Conservation (phyloP, 2,888 invertebrate species). For the Orthosia incerta region DNA sequence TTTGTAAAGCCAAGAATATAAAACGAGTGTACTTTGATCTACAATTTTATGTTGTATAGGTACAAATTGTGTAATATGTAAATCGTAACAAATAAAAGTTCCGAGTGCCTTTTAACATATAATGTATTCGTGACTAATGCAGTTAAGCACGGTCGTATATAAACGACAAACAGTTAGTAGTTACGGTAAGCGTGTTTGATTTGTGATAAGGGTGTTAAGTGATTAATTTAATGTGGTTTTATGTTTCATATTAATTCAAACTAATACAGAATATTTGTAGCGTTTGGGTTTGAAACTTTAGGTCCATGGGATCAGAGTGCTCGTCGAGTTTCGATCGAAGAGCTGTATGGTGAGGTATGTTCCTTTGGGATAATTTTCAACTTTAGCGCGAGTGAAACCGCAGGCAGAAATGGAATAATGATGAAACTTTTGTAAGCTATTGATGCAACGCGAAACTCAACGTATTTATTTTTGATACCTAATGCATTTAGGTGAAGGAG, state of each 20-base stretch:
- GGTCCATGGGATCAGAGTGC: too few species aligned
- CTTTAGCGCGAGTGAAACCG: too few species aligned
- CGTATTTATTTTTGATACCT: too few species aligned
- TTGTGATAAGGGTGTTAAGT: slow-evolving; percentile 1
- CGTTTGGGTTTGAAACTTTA: too few species aligned
- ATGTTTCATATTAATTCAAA: background rate
- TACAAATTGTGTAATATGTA: background rate
- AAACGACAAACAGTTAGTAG: slow-evolving; percentile 14
- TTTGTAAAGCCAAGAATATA: background rate
- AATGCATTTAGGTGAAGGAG: background rate
- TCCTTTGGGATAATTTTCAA: too few species aligned
- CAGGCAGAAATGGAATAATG: background rate
- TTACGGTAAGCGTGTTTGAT: slow-evolving; percentile 27
- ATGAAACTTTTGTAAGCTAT: background rate
- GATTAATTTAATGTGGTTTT: slow-evolving; percentile 8
- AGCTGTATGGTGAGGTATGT: too few species aligned
- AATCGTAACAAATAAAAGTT: slow-evolving; percentile 19
- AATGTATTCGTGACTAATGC: slow-evolving; percentile 31
- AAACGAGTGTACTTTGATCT: background rate
- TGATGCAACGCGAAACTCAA: background rate
- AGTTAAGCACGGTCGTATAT: slow-evolving; percentile 14
- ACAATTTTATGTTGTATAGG: background rate
- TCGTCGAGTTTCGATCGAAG: too few species aligned
- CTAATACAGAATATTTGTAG: too few species aligned
- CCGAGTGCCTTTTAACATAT: slow-evolving; percentile 14